Evolutionary conservation across 2,797 vertebrate species (phyloP), one percentile per base, ranked within the genome.

Genomic region (Thamnophis elegans): DNA sequence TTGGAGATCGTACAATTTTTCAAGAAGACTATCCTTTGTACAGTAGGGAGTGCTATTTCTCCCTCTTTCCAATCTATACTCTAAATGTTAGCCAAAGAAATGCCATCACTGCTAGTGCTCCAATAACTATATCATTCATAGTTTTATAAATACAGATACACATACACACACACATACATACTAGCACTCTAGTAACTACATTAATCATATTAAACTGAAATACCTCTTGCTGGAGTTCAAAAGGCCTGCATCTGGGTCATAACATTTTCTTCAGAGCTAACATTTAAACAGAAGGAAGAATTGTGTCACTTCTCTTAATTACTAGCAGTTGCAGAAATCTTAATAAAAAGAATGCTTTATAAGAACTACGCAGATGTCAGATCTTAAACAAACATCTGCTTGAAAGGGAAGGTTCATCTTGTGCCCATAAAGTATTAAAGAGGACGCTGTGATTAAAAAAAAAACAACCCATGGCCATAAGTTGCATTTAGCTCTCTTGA

Each of bases 311-410:
- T 97, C 96, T 92, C 93, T 94, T 95, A 97, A 97, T 96, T 97
- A 97, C 92, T 93, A 96, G 95, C 96, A 96, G 95, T 96, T 96
- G 95, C 95, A 96, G 96, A 97, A 97, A 95, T 96, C 97, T 97
- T 95, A 96, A 96, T 94, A 97, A 90, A 90, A 90, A 90, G 62
- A 90, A 93, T 90, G 95, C 95, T 97, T 97, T 95, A 92, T 97
- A 97, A 95, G 95, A 96, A 91, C 95, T 95, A 95, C 93, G 94
- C 96, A 97, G 97, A 97, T 97, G 97, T 97, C 96, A 94, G 92
- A 97, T 97, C 96, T 97, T 97, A 97, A 97, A 96, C 95, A 97
- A 96, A 96, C 96, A 97, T 97, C 97, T 98, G 97, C 96, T 98
- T 97, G 95, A 94, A 96, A 95, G 91, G 93, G 93, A 96, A 96